Evolutionary conservation across 2,113 vertebrate genomes (phyloP), one percentile per base, ranked within the genome.

Genomic region (Cryptomyrus ogoouensis): DNA sequence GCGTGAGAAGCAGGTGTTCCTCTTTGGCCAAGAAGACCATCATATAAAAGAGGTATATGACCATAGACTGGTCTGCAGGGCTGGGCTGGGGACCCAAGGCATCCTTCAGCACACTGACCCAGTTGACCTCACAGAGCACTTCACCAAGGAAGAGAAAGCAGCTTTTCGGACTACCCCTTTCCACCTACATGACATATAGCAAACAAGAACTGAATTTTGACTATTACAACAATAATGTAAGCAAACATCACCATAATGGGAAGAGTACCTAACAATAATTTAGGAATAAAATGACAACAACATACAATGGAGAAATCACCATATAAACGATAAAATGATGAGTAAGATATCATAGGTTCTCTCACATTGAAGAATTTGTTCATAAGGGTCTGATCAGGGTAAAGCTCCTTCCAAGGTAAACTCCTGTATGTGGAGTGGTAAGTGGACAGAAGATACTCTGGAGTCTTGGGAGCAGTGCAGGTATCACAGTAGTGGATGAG

Each of bases 131-230:
- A 93, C 98, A 99, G 17, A 99, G 94, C 50, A 99, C 92, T 80
- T 95, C 97, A 21, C 98, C 98, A 92, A 99, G 88, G 92, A 99
- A 99, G 24, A 99, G 93, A 93, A 99, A 99, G 92, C 98, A 99
- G 93, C 97, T 99, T 94, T 98, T 99, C 50, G 98, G 98, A 83
- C 98, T 99, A 92, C 98, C 98, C 94, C 98, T 96, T 95, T 99
- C 98, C 53, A 99, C 97, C 98, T 99, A 91, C 52, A 90, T 15
- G 21, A 44, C 90, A 17, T 2, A n/a, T 13, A 89, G 42, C 21
- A 89, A 83, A 39, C 88, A 62, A 46, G 47, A 47, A 50, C 10
- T 50, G 5, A 80, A 42, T 80, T 80, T 80, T 19, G 15, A 80
- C 12, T 19, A 80, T 80, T 6, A 80, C 15, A 42, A 42, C 35